Conservation (phyloP, 2,888 invertebrate species). For the Orthonychiurus folsomi region DNA sequence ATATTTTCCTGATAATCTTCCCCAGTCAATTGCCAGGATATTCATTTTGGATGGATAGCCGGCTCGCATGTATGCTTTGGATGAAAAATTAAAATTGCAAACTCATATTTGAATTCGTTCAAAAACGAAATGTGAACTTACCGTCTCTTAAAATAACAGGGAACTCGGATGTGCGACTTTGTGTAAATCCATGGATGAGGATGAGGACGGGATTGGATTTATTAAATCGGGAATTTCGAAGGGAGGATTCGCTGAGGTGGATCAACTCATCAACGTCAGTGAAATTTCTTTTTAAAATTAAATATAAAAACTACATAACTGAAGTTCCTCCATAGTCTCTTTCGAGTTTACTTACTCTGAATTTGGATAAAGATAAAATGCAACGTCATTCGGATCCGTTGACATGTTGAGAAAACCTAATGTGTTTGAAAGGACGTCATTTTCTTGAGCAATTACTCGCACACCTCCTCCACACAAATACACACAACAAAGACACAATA, state of each 20-base stretch:
- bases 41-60: not conserved
- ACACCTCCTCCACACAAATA: too few species aligned
- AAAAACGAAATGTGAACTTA: too few species aligned
- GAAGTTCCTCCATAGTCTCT: too few species aligned
- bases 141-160: not conserved
- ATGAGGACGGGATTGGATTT: not conserved
- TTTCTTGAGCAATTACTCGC: not conserved
- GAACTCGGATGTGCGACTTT: constrained; percentile 2
- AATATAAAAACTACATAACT: too few species aligned
- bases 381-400: not conserved
- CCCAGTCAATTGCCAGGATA: constrained; percentile 3
- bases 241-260: not conserved
- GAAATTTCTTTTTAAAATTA: not conserved
- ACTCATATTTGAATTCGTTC: too few species aligned
- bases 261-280: not conserved
- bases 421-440: too few species aligned
- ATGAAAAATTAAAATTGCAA: too few species aligned
- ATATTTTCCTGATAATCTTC: not conserved
- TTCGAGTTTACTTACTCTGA: not conserved
- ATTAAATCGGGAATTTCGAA: not conserved
- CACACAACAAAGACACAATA: too few species aligned
- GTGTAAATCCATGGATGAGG: constrained; percentile 5
- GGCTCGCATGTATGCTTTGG: constrained; percentile 1
- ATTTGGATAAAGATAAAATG: not conserved
- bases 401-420: not conserved